Evolutionary conservation across 2,888 invertebrate genomes (phyloP), one percentile per base, ranked within the genome.

Genomic region (Aporophyla lueneburgensis): DNA sequence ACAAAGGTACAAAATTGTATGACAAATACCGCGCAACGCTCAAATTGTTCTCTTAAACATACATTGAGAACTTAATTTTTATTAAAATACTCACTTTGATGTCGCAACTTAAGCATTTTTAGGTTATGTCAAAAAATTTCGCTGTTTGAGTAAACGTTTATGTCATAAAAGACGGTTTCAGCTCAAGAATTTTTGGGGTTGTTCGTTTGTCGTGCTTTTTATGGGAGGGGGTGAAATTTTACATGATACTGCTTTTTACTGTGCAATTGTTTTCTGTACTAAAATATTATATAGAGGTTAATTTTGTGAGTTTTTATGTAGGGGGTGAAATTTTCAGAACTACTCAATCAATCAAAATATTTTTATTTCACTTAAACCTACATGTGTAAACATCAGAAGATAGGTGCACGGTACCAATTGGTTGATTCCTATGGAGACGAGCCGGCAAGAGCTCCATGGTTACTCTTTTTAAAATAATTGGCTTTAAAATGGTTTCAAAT

Each of bases 31-130:
- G 27, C n/a, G 62, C 70, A 51, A 76, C 58, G 71, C 76, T 69
- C 4, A 81, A 83, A 85, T 82, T 74, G 56, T 81, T 84, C 70
- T 68, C 77, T n/a, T 71, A 66, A 69, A 71, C 79, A 73, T 46
- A 76, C 78, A 75, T 69, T 58, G 51, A n/a, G 66, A 77, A 81
- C 75, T 85, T 71, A 74, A 78, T 85, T 86, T 87, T 86, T 85
- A 87, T 85, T 85, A 85, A 87, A 87, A 86, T 82, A 71, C 65
- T 72, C 74, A 56, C 86, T 82, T 86, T 86, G 86, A 86, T 76
- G 85, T 67, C 54, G 24, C 14, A 16, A 77, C 69, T 69, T 76
- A 54, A 19, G 21, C 40, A 76, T 67, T 76, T 77, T 84, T 27
- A 68, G 82, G 76, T 80, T 80, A 69, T 76, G 66, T 53, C 46